Base-by-base conservation (phyloP, 2,888 invertebrate genomes). In the Sinhomidia bicolor region DNA sequence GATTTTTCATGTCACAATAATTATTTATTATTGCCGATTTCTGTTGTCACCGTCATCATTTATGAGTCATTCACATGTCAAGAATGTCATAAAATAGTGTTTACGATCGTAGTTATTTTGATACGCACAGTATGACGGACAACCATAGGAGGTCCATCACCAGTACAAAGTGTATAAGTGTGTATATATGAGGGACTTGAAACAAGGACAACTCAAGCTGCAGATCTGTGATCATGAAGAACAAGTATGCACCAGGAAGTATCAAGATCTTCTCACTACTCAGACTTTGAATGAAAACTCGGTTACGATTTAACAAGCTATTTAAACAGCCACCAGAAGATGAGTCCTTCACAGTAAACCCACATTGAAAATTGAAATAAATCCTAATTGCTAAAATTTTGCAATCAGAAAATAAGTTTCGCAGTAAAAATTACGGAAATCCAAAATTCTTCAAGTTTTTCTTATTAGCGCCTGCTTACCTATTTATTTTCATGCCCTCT, bases 61-160 rank as follows among this genome's bases (percentile, higher is more conserved):
- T 74, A 57, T 83, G 74, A 83, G 32, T 71, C 57, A 83, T 83
- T 83, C 74, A 83, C 20, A 26, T 83, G 71, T 83, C 83, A 83
- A 5, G 17, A 68, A 82, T 60, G 79, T 79, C 79, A 79, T 60
- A 29, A 60, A 17, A 47, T 9, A 74, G 1, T 23, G 6, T 47
- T 71, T 10, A 29, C 5, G 41, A 47, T 26, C 14, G 14, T 36
- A 65, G 65, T 14, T 3, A 36, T 23, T 51, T 47, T 23, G 76
- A 51, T 76, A 47, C n/a, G 51, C 26, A 7, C 26, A 6, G 76
- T 23, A 29, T 47, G 47, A n/a, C 14, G 1, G 14, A 32, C 29
- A 26, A 62, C 65, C 1, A 14, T 65, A 65, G 65, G 65, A 7
- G 65, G 32, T 6, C 65, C 29, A 14, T n/a, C 36, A 32, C 26